Evolutionary conservation across 2,113 vertebrate species (phyloP).

Genomic region (Gopherus flavomarginatus): DNA sequence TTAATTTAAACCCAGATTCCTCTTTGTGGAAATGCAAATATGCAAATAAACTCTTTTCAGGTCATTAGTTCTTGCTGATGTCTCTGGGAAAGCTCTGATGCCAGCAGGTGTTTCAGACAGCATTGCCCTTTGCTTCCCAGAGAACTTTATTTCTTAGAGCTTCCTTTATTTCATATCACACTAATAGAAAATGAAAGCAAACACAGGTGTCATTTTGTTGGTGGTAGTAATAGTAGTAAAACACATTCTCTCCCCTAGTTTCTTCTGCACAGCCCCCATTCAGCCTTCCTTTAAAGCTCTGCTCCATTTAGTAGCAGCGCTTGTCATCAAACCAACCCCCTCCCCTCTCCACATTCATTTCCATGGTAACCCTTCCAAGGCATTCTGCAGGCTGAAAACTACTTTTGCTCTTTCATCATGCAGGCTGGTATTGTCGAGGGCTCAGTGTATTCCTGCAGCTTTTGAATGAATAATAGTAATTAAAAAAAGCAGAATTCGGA

Average conservation of each 20-base stretch:
- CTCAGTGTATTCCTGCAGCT: constrained; percentile 79
- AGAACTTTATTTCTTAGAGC: not conserved
- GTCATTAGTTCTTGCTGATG: not conserved
- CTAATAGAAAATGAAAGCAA: not conserved
- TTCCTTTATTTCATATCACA: not conserved
- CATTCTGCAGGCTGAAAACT: constrained; percentile 89
- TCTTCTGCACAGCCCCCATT: not conserved
- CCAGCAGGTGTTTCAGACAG: rapidly evolving
- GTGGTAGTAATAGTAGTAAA: not conserved
- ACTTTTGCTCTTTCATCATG: constrained; percentile 86
- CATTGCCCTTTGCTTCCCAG: rapidly evolving
- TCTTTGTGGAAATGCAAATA: not conserved
- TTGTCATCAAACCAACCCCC: constrained; percentile 52
- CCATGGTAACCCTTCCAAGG: constrained; percentile 89
- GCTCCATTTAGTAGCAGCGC: constrained; percentile 46
- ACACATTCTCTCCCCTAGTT: not conserved
- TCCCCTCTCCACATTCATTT: constrained; percentile 87
- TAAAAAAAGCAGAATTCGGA: constrained; percentile 50
- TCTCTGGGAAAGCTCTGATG: not conserved
- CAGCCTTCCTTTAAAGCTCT: constrained; percentile 23
- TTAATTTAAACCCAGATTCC: not conserved
- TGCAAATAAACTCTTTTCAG: constrained; percentile 16
- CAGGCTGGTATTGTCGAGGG: constrained; percentile 81
- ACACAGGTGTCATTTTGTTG: not conserved
- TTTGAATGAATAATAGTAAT: constrained; percentile 62